These are phyloP conservation scores for Parauchenoglanis ngamensis DNA, from an alignment of 2,797 vertebrate species.

Conservation along the genomic window DNA sequence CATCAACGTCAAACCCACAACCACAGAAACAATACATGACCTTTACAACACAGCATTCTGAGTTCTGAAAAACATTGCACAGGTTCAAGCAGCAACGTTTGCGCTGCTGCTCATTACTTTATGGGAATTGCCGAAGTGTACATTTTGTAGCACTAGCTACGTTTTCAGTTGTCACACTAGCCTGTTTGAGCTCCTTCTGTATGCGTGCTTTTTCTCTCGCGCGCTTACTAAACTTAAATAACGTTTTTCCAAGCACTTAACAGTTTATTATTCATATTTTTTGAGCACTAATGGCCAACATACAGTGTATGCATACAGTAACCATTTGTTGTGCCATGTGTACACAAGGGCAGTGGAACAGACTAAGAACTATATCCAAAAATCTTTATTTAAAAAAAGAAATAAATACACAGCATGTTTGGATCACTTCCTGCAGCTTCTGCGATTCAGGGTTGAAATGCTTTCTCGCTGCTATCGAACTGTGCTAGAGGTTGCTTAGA, in stretches of 20 bases:
- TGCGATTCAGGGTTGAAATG: background rate
- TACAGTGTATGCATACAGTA: background rate
- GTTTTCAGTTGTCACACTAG: background rate
- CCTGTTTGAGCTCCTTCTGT: too few relatives aligned
- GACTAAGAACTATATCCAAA: too few relatives aligned
- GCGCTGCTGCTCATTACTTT: background rate
- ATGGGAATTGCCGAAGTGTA: background rate
- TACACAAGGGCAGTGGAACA: background rate
- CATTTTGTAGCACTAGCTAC: background rate
- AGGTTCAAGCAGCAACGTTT: background rate
- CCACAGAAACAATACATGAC: conserved; percentile 21
- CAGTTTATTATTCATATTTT: background rate
- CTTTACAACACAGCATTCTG: conserved; percentile 1
- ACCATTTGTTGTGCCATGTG: background rate
- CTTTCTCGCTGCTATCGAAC: background rate
- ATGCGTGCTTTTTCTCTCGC: background rate
- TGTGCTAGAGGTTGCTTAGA: background rate
- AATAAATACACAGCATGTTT: background rate
- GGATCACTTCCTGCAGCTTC: background rate
- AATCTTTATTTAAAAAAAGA: background rate
- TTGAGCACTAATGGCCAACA: background rate
- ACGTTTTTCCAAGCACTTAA: background rate
- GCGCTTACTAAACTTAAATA: background rate
- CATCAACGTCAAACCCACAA: conserved; percentile 5
- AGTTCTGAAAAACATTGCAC: background rate